Conservation (phyloP, 2,797 vertebrate species). For the Alosa sapidissima region DNA sequence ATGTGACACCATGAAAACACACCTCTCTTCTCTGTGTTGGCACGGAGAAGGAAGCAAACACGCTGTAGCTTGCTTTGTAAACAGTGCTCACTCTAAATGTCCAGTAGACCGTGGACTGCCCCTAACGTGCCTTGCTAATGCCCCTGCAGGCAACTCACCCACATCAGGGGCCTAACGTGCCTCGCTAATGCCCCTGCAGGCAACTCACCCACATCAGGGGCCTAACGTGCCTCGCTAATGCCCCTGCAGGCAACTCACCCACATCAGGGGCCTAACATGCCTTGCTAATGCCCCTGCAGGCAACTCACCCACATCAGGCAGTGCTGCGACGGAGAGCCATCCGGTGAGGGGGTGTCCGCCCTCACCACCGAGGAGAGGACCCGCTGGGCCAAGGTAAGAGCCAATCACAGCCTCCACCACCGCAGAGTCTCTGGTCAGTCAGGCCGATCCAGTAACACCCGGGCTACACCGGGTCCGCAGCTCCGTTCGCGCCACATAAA, state of each 20-base stretch:
- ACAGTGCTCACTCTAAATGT: neutral
- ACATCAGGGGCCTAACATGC: slow-evolving; percentile 46
- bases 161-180: slow-evolving; percentile 64
- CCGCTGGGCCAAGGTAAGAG: slow-evolving; percentile 86
- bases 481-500: no score
- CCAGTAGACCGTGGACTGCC: neutral
- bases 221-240: neutral
- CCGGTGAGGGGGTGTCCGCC: slow-evolving; percentile 82
- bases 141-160: slow-evolving; percentile 80
- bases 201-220: slow-evolving; percentile 81
- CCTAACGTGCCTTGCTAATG: neutral
- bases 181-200: slow-evolving; percentile 62
- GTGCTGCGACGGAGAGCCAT: slow-evolving; percentile 76
- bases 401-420: no score
- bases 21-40: neutral
- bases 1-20: neutral
- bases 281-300: slow-evolving; percentile 62
- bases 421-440: no score
- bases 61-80: neutral
- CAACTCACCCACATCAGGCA: slow-evolving; percentile 83
- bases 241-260: slow-evolving; percentile 80
- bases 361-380: slow-evolving; percentile 90
- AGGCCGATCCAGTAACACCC: no score
- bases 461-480: no score
- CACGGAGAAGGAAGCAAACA: neutral